Base-by-base conservation (phyloP, 2,113 vertebrate species). In the Meriones unguiculatus region DNA sequence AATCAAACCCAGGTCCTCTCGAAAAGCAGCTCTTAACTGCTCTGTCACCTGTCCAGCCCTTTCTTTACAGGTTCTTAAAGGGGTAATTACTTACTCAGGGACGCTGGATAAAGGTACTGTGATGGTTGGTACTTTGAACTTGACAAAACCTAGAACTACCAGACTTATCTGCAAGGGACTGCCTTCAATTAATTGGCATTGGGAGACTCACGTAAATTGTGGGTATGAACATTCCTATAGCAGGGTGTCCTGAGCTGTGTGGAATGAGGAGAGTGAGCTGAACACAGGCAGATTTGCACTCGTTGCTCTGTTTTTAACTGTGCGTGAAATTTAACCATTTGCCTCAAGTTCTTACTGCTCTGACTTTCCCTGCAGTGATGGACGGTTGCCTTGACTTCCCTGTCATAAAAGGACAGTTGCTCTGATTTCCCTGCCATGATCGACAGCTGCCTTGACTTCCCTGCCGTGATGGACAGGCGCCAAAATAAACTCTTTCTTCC, bases 231-330 rank as follows among this genome's bases (percentile, higher is more conserved):
- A 32, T 18, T 38, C 62, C 7, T 13, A 4, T 24, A 32, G 28
- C 62, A 50, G 38, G 38, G 28, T 24, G 5, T 65, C 62, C 25
- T 20, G 82, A 46, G 9, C 62, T 32, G 5, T 12, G 2, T 20
- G 5, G 46, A 46, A 28, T 64, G 38, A 64, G 65, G 54, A 62
- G 7, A 30, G 82, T 46, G 25, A 46, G 38, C 24, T 12, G 59
- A 65, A 7, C 14, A 0, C 7, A 30, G 17, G 59, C n/a, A 1
- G n/a, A 20, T n/a, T 14, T 15, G 82, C 4, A 6, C 18, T 17
- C 62, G 9, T 6, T 46, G 38, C 38, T 67, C 25, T 20, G 59
- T 13, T 20, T 25, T 64, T 32, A 4, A 46, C 2, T 67, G 62
- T 12, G 62, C 38, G 8, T 20, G n/a, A 46, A 7, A 32, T 11